phyloP scores from a whole-genome alignment of 2,888 invertebrate genomes.

The Helobdella robusta region DNA sequence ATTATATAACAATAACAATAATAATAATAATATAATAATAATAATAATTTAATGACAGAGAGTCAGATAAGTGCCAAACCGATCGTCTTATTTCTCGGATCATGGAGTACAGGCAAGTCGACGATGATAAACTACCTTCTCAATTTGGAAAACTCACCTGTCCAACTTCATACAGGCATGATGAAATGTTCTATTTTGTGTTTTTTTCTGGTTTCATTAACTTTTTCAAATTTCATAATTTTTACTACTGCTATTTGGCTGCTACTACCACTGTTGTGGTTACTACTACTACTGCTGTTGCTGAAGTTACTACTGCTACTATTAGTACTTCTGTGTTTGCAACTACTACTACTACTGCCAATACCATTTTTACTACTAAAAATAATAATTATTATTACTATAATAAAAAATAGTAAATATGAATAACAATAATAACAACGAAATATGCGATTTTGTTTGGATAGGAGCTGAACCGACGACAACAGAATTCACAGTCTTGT shows the following conservation, averaged over 20 bases:
- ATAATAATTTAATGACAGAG: slow-evolving; percentile 53
- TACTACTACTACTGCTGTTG: too few species aligned
- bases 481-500: slow-evolving; percentile 56
- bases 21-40: background rate
- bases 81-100: slow-evolving; percentile 82
- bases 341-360: background rate
- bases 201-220: background rate
- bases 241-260: background rate
- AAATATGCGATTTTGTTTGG: too few species aligned
- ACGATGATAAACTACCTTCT: slow-evolving; percentile 84
- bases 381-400: background rate
- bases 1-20: background rate
- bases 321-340: background rate
- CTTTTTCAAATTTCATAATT: background rate
- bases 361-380: background rate
- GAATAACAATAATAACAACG: background rate
- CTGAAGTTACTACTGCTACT: too few species aligned
- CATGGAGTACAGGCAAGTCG: slow-evolving; percentile 92
- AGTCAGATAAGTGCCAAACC: slow-evolving; percentile 90
- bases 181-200: too few species aligned
- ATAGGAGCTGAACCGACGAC: slow-evolving; percentile 69
- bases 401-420: background rate
- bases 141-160: slow-evolving; percentile 67
- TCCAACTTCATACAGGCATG: slow-evolving; percentile 61
- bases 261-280: background rate